A percentile compares a stretch with the other conserved stretches of the same genome.
phyloP scores from a whole-genome alignment of 2,797 vertebrate species.

The Clamator glandarius region DNA sequence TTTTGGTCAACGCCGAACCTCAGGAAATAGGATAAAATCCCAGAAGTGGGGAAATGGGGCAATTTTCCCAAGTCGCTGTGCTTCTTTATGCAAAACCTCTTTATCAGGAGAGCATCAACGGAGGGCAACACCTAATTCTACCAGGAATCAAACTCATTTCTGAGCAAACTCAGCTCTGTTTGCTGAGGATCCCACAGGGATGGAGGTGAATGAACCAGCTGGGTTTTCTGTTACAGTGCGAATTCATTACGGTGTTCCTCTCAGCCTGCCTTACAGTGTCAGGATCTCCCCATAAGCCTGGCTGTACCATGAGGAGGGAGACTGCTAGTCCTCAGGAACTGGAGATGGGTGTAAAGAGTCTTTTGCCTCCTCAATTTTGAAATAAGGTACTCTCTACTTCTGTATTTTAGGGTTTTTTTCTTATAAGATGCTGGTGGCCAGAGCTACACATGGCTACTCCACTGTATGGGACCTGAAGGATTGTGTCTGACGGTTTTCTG shows the following conservation, averaged over 20 bases:
- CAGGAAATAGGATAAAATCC: neutral
- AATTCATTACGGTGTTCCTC: neutral
- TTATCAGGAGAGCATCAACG: neutral
- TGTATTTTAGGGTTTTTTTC: fast-evolving
- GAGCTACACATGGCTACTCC: neutral
- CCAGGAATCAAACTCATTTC: neutral
- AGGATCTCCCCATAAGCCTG: fast-evolving
- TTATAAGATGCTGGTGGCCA: neutral
- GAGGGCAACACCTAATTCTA: neutral
- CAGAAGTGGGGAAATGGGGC: fast-evolving
- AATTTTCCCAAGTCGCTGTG: neutral
- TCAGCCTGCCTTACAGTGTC: neutral
- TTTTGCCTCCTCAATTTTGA: neutral
- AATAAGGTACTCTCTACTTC: neutral
- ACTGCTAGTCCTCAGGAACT: fast-evolving
- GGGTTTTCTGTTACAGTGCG: neutral
- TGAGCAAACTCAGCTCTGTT: neutral
- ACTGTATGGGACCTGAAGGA: fast-evolving
- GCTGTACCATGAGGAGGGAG: fast-evolving
- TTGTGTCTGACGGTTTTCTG: neutral
- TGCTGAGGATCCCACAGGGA: fast-evolving
- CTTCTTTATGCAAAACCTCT: neutral
- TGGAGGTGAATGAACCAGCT: neutral
- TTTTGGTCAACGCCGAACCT: neutral
- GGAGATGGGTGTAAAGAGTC: neutral